Conservation (phyloP, 2,797 vertebrate genomes). For the Lagorchestes hirsutus region DNA sequence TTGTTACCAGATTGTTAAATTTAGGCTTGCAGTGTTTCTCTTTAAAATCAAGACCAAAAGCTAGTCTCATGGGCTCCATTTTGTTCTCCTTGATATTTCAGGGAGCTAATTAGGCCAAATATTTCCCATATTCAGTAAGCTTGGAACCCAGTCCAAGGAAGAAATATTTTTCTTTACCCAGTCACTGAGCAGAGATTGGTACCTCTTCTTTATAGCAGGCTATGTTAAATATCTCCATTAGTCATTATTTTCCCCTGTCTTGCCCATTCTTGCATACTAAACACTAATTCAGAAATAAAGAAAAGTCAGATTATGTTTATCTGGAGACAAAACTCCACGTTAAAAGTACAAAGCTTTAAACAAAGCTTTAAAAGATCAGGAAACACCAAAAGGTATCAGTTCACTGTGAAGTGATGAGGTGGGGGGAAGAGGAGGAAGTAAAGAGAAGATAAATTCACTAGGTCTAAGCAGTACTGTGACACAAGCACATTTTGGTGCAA, state of each 20-base stretch:
- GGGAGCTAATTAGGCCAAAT: not conserved
- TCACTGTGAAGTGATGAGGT: not conserved
- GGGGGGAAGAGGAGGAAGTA: not conserved
- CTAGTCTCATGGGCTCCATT: not conserved
- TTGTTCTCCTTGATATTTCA: not conserved
- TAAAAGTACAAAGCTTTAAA: not conserved
- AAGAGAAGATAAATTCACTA: not conserved
- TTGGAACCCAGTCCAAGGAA: not conserved
- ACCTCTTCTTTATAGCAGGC: not conserved
- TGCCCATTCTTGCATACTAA: not conserved
- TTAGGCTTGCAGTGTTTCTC: not conserved
- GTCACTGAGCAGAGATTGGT: not conserved
- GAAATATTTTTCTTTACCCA: not conserved
- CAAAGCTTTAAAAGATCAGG: not conserved
- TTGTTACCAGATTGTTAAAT: not conserved
- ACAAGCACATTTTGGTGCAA: not conserved
- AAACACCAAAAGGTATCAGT: not conserved
- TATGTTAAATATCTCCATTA: not conserved
- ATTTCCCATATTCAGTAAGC: not conserved
- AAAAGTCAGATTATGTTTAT: not conserved
- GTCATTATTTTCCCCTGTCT: not conserved
- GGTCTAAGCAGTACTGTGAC: not conserved
- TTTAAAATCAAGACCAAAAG: not conserved
- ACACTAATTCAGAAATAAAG: not conserved
- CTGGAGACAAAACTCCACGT: not conserved